Evolutionary conservation across 1,140 invertebrate species (phyloP), one percentile per base, ranked within the genome.

Genomic region (Zophobas atratus): DNA sequence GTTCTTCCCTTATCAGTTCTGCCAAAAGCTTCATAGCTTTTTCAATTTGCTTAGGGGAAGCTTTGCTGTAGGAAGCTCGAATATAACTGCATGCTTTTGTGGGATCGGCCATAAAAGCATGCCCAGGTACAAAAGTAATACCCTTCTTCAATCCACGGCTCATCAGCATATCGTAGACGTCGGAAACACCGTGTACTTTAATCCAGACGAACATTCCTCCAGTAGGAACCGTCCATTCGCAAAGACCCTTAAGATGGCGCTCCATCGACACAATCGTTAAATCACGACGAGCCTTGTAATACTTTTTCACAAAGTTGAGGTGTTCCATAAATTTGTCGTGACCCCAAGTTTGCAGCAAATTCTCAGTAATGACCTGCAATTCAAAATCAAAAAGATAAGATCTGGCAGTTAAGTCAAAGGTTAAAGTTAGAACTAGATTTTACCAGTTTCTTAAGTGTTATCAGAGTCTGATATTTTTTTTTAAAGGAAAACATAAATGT

Each of bases 201-300:
- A 95, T 88, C 94, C 94, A 96, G 6, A 95, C 87, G 86, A 95
- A 95, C 88, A 96, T 92, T 0, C 94, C 94, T 8, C 91, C 94
- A 0, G 85, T 84, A 0, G 94, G 94, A 41, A 89, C 81, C 2
- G 86, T 82, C 90, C 93, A 95, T 49, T 93, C 90, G 1, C 89
- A 93, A 1, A 95, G 84, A 43, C 89, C 91, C 89, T 83, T 80
- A 5, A 95, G 86, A 84, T 93, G 90, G 82, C 90, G 90, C 57
- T 91, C 87, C 70, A 92, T 91, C 0, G 92, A 88, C 1, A 83
- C 82, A 0, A 92, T 80, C 73, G 94, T 92, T 1, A 88, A 81
- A 82, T 93, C 92, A n/a, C 93, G 87, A 43, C 92, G 89, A 8
- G 87, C 83, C 75, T 87, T 89, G 84, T 95, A 96, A 82, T 94